Base-by-base conservation (phyloP, 2,888 invertebrate species). In the Hypena proboscidalis region DNA sequence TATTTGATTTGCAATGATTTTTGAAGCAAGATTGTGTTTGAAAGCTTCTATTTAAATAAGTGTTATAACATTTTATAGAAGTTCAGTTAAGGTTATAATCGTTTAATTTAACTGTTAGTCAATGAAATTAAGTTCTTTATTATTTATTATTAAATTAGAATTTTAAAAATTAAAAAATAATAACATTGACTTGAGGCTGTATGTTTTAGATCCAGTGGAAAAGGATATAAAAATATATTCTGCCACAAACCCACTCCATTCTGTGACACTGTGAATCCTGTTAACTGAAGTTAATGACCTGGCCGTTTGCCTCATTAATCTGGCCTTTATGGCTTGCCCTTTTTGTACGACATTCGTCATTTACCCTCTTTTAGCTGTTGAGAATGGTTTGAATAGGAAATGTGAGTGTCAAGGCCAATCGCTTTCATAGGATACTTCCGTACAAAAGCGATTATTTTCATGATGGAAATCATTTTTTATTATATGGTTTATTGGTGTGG, bases 191-290 rank as follows among this genome's bases (percentile, higher is more conserved):
- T 45, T 5, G 11, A 5, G 11, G 11, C 36, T 23, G 38, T 63
- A 57, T 59, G 55, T 65, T 63, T 37, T 29, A 19, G 47, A 62
- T 49, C 64, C 53, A 75, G 56, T 57, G 63, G 58, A 26, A 38
- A 69, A 76, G 75, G 76, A 78, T 80, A 80, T 79, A 74, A 77
- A 78, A 81, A 80, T 79, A 74, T 77, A 78, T 77, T 75, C 67
- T 54, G 66, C 69, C 73, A 67, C 67, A 66, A 69, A 69, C 74
- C 70, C 66, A 74, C 70, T 54, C 48, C 57, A 56, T 43, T 61
- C 56, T 63, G 29, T 68, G 72, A 70, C 75, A 70, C 64, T 63
- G 71, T 67, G 70, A 71, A 76, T 72, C 67, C 53, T 73, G 77
- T 71, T 77, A 76, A 77, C 73, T 77, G 75, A 67, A 71, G 67